Conservation (phyloP, 2,888 invertebrate species). For the Trichogramma dendrolimi region DNA sequence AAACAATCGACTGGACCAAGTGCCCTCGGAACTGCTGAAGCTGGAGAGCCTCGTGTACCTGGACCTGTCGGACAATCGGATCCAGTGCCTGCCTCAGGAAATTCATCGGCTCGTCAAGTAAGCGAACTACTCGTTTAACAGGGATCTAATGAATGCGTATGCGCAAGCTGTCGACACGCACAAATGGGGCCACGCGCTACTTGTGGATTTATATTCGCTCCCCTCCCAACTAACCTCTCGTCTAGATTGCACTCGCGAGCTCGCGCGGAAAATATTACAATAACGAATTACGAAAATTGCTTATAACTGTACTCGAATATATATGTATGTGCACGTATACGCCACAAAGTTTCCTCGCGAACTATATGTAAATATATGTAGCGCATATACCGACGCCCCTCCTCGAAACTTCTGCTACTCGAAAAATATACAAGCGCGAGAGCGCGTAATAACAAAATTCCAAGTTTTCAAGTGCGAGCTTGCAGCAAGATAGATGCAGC, state of each 20-base stretch:
- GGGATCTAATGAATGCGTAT: no score
- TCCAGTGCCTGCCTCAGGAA: constrained; percentile 62
- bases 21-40: constrained; percentile 61
- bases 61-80: constrained; percentile 67
- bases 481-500: neutral
- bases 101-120: constrained; percentile 60
- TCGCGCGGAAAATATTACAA: neutral
- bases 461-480: neutral
- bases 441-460: no score
- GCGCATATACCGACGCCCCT: no score
- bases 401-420: no score
- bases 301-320: neutral
- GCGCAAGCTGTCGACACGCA: no score
- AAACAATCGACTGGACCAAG: constrained; percentile 58
- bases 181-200: no score
- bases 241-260: neutral
- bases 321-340: neutral
- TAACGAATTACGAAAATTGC: neutral
- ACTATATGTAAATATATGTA: neutral
- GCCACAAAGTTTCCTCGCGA: neutral
- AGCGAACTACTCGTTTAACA: constrained; percentile 40
- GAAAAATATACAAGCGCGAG: no score
- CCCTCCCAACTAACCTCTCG: neutral
- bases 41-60: constrained; percentile 62
- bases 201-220: neutral